Base-by-base conservation (phyloP, 2,113 vertebrate genomes). In the Oncorhynchus clarkii region DNA sequence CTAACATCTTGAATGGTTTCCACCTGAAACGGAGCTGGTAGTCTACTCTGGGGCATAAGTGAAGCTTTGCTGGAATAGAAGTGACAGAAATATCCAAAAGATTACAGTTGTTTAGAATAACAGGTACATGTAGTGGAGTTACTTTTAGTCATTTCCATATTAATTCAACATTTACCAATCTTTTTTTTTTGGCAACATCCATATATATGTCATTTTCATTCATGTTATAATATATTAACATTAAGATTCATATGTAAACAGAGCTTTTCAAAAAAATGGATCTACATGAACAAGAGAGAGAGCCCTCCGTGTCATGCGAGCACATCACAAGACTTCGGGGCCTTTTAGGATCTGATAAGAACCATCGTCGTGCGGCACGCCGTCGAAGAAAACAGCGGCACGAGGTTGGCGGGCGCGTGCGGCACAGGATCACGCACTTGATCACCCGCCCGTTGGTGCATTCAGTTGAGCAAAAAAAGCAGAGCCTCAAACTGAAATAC, bases 221-320 rank as follows among this genome's bases (percentile, higher is more conserved):
- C 73, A 81, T 80, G 80, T 76, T 73, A 64, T 62, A 72, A 90
- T 92, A 93, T 92, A 84, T 81, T 90, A 94, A 95, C 94, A 94
- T 94, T 95, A 95, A 93, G 93, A 95, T 95, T 95, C 90, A 95
- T 83, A 87, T 96, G 95, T 97, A 96, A 96, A 96, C 95, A 93
- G 92, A 95, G 92, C 92, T 92, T 93, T 72, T 91, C 94, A 45
- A 69, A 70, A 80, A 80, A 95, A 93, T 94, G 73, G 87, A 95
- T 94, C 94, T 94, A 95, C 95, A 96, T 96, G 96, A 62, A 62
- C 11, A 60, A 60, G 5, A 67, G 18, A 24, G 59, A 82, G 54
- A 94, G 64, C 69, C 92, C 93, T 94, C 93, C 92, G 91, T 93
- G 91, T 95, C 95, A 96, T 96, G 95, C 95, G 95, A 95, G 91